Evolutionary conservation across 1,140 invertebrate genomes (phyloP).

Genomic region (Phymastichus coffea): DNA sequence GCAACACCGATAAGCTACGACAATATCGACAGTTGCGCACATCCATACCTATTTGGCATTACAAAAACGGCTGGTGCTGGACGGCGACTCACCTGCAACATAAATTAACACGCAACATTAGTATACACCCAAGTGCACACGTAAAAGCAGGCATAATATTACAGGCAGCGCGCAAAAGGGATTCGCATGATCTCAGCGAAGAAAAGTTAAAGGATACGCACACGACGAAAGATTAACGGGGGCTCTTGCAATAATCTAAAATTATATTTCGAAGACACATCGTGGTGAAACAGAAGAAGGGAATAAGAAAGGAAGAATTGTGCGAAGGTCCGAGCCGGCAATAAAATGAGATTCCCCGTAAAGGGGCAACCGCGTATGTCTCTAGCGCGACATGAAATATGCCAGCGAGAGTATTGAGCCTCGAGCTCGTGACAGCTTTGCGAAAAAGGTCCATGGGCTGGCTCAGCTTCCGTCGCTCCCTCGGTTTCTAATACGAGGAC

Average conservation of each 20-base stretch:
- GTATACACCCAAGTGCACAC: neutral
- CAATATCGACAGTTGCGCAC: constrained; percentile 55
- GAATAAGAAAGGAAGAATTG: too few species aligned
- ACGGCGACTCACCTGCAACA: constrained; percentile 57
- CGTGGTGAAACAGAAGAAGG: neutral
- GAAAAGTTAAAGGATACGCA: constrained; percentile 26
- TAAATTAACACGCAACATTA: constrained; percentile 22
- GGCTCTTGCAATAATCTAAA: constrained; percentile 7
- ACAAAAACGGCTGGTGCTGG: constrained; percentile 55
- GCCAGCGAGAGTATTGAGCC: constrained; percentile 18
- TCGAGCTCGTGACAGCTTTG: constrained; percentile 26
- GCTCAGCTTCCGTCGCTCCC: constrained; percentile 44
- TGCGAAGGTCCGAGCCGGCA: neutral
- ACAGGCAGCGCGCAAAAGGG: constrained; percentile 3
- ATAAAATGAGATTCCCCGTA: constrained; percentile 17
- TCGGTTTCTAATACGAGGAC: constrained; percentile 46
- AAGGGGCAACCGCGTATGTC: too few species aligned
- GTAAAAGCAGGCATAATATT: constrained; percentile 22
- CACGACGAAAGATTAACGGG: constrained; percentile 4
- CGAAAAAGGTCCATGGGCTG: constrained; percentile 34
- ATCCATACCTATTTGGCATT: constrained; percentile 60
- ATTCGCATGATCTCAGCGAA: too few species aligned
- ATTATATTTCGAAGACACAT: constrained; percentile 23
- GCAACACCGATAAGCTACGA: constrained; percentile 54
- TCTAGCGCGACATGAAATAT: constrained; percentile 16